Evolutionary conservation across 92 coral and sea anemone species (phyloP).

Genomic region (Muricea muricata): DNA sequence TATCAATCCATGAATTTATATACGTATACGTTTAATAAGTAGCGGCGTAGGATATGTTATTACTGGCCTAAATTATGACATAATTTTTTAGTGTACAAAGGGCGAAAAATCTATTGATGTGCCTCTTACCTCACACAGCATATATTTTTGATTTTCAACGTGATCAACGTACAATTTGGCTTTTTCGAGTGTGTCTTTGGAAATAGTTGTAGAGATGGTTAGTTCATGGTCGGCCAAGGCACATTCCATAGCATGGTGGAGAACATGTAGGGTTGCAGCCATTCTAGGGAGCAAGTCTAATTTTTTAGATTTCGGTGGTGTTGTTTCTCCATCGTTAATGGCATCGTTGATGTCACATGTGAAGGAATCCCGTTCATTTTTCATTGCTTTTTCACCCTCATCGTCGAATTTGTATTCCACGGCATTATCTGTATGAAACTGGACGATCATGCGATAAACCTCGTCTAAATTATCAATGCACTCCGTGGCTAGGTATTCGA

Average conservation of each 20-base stretch:
- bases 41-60: not conserved
- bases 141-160: conserved; percentile 7
- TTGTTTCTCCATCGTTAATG: too few species aligned
- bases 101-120: not conserved
- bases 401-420: too few species aligned
- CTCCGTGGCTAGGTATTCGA: not conserved
- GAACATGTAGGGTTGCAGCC: not conserved
- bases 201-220: conserved; percentile 1
- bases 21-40: not conserved
- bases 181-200: conserved; percentile 11
- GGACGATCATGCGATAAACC: too few species aligned
- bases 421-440: too few species aligned
- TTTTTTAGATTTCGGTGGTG: too few species aligned
- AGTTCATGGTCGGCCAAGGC: conserved; percentile 19
- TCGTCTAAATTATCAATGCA: too few species aligned
- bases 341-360: too few species aligned
- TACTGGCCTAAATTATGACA: not conserved
- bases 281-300: not conserved
- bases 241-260: conserved; percentile 16
- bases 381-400: too few species aligned
- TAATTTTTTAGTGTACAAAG: not conserved
- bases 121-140: not conserved
- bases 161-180: conserved; percentile 27
- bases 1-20: not conserved
- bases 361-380: too few species aligned